Conservation (phyloP, 2,888 invertebrate genomes). For the Xestia sexstrigata region DNA sequence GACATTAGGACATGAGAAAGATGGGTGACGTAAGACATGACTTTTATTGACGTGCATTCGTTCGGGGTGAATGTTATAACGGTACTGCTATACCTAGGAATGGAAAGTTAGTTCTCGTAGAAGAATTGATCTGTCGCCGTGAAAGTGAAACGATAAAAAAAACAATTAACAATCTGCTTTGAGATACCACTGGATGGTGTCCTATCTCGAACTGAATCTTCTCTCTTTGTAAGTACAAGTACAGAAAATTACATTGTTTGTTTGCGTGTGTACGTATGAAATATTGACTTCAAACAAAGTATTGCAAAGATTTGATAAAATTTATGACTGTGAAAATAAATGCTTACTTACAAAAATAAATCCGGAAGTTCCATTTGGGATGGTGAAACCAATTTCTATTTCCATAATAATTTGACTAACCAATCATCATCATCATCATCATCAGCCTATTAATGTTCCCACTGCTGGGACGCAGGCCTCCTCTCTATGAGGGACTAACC, state of each 20-base stretch:
- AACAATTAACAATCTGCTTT: too few species aligned
- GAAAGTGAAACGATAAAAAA: too few species aligned
- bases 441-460: too few species aligned
- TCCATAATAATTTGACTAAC: background rate
- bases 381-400: background rate
- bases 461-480: too few species aligned
- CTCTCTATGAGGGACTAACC: too few species aligned
- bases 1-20: too few species aligned
- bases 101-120: too few species aligned
- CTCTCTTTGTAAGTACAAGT: background rate
- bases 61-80: background rate
- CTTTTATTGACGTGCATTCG: background rate
- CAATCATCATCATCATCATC: too few species aligned
- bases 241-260: background rate
- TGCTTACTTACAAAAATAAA: background rate
- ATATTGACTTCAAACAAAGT: background rate
- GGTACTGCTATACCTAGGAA: too few species aligned
- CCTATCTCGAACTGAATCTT: too few species aligned
- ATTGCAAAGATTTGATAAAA: background rate
- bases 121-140: too few species aligned
- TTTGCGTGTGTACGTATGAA: background rate
- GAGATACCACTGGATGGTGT: too few species aligned
- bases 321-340: background rate
- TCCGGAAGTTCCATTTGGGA: background rate
- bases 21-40: background rate